Evolutionary conservation across 2,888 invertebrate genomes (phyloP), one percentile per base, ranked within the genome.

Genomic region (Vanessa cardui): DNA sequence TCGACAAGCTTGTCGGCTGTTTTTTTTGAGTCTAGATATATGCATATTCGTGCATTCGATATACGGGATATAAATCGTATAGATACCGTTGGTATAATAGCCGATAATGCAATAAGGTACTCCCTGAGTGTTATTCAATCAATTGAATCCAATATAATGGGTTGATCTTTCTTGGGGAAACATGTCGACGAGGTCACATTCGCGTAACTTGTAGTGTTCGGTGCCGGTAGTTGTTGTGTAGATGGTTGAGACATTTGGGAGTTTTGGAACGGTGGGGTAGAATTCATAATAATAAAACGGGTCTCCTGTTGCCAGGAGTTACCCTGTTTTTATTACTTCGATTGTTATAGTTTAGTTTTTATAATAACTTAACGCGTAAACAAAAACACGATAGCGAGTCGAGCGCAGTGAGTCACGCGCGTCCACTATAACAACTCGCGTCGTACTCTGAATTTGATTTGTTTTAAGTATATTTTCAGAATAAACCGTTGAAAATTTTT

Each of bases 141-240:
- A n/a, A n/a, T n/a, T n/a, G n/a, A n/a, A n/a, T n/a, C n/a, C n/a
- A n/a, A n/a, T n/a, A n/a, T 60, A 16, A 74, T 66, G 16, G 74
- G 72, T 72, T 74, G 74, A 50, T 73, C 73, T 66, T 74, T 74
- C 49, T 67, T 74, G 9, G 74, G 73, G 62, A 65, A 69, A 21
- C 47, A 44, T 26, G 54, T 63, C 21, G 45, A 15, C 12, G 44
- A 60, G 0, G 64, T 64, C 12, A 67, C 21, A 20, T 20, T 50
- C 7, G 49, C 20, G 2, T 50, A 50, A 50, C 49, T 50, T 50
- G 49, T 20, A 8, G 2, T 8, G 8, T 50, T 50, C 20, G 12
- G 20, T 18, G 12, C 20, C 18, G 47, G 18, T 47, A 44, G 52
- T 59, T 39, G 31, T 18, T 50, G 39, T 62, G 68, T 62, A 39